Conservation (phyloP, 2,113 vertebrate genomes). For the Barbus barbus region DNA sequence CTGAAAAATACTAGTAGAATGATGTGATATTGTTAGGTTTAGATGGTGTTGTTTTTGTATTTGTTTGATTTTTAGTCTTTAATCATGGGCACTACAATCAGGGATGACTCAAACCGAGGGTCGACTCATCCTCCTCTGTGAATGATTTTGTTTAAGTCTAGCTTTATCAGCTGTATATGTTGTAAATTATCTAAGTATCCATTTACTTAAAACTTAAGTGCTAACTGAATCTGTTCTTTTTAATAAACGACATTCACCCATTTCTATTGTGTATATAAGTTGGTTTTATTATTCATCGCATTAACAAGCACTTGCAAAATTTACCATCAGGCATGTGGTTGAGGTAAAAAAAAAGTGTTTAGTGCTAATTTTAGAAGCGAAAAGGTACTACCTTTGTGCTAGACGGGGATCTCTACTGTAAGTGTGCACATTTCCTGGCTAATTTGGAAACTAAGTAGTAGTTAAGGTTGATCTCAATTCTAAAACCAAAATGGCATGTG, state of each 20-base stretch:
- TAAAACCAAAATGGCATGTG: neutral
- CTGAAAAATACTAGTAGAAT: neutral
- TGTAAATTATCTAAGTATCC: conserved; percentile 5
- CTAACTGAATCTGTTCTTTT: conserved; percentile 15
- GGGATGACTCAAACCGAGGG: conserved; percentile 32
- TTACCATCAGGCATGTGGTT: neutral
- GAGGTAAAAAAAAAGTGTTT: neutral
- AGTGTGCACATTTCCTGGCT: neutral
- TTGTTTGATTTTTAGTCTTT: neutral
- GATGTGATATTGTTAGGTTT: neutral
- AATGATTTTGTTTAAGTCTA: conserved; percentile 33
- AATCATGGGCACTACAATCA: conserved; percentile 50
- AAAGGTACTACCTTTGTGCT: no score
- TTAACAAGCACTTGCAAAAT: neutral
- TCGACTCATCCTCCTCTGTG: conserved; percentile 38
- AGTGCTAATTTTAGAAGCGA: neutral
- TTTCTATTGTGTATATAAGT: neutral
- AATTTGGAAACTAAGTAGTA: neutral
- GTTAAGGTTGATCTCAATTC: neutral
- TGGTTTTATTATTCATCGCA: neutral
- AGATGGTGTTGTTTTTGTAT: conserved; percentile 5
- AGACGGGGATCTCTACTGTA: neutral
- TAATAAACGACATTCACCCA: conserved; percentile 21
- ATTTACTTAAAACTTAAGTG: conserved; percentile 16
- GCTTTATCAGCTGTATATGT: conserved; percentile 35